phyloP scores from a whole-genome alignment of 2,888 invertebrate species.

The Lycophotia porphyrea region DNA sequence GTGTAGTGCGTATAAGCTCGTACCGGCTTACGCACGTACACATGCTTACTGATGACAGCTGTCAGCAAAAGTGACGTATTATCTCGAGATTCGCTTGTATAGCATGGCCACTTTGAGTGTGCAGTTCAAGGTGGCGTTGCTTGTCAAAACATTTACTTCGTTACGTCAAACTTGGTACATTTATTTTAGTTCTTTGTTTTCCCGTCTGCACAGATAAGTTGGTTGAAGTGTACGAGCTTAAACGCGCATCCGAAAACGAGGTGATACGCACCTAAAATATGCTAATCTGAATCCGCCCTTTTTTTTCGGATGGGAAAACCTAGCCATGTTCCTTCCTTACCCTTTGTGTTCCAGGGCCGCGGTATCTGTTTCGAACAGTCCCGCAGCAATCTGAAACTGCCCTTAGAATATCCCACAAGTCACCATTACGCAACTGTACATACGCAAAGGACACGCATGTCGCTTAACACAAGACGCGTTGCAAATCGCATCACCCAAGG shows the following conservation, averaged over 20 bases:
- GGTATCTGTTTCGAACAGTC: no score
- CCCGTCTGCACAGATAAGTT: no score
- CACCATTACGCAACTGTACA: not conserved
- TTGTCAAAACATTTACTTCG: no score
- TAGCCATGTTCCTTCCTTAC: no score
- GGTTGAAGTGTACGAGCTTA: no score
- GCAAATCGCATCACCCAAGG: not conserved
- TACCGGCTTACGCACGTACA: not conserved
- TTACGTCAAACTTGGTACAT: no score
- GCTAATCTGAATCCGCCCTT: not conserved
- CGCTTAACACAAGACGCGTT: not conserved
- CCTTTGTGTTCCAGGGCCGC: no score
- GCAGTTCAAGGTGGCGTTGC: no score
- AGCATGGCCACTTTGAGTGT: no score
- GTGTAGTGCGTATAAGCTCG: not conserved
- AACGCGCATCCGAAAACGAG: not conserved
- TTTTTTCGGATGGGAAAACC: no score
- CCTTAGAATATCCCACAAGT: not conserved
- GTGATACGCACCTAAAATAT: not conserved
- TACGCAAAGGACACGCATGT: not conserved
- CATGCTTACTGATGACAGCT: not conserved
- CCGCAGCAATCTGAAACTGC: not conserved
- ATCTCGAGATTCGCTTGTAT: not conserved
- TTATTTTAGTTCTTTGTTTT: no score
- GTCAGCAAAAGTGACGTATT: not conserved